phyloP scores from a whole-genome alignment of 2,113 vertebrate genomes.

The Tringa solitaria region DNA sequence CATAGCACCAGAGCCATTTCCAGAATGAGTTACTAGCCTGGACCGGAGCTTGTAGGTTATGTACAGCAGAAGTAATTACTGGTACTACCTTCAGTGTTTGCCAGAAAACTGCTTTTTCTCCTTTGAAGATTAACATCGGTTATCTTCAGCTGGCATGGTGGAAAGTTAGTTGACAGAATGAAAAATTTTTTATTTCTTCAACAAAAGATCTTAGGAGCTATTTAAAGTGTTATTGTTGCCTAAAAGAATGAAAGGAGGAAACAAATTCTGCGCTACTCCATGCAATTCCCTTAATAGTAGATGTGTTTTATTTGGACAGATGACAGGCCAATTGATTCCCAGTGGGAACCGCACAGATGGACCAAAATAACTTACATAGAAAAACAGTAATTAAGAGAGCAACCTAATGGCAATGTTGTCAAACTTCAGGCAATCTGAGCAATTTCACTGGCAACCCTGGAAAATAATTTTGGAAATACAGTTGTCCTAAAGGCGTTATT shows the following conservation, averaged over 20 bases:
- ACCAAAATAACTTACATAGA: neutral
- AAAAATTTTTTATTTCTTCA: neutral
- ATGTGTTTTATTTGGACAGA: neutral
- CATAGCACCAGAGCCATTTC: neutral
- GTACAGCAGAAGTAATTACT: neutral
- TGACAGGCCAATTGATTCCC: neutral
- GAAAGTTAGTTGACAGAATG: neutral
- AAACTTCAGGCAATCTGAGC: neutral
- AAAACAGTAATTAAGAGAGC: neutral
- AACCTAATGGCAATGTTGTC: neutral
- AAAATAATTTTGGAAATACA: neutral
- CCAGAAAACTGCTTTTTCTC: neutral
- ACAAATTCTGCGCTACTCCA: neutral
- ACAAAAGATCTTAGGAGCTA: neutral
- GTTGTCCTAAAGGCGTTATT: neutral
- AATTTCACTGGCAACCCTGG: neutral
- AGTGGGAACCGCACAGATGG: neutral
- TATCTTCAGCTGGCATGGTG: rapidly evolving
- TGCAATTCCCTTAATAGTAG: neutral
- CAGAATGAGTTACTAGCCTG: neutral
- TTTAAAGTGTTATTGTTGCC: neutral
- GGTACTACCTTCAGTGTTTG: neutral
- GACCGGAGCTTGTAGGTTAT: rapidly evolving
- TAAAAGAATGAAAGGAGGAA: neutral
- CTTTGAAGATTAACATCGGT: neutral